Base-by-base conservation (phyloP, 35 echinoderm and acorn worm species). In the Nesometra sesokonis region DNA sequence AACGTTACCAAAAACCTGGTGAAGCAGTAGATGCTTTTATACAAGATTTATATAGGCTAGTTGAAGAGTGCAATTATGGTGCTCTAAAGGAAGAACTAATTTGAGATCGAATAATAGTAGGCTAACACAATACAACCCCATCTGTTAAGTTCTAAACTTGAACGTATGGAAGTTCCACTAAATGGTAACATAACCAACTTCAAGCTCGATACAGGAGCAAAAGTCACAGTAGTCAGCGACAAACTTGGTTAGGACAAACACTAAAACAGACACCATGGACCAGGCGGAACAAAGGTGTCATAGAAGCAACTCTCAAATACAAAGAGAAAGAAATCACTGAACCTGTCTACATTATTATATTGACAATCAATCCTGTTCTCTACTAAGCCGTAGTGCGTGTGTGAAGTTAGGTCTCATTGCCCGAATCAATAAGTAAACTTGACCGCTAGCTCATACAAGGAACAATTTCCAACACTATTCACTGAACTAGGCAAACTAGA, bases 21-120 rank as follows among this genome's bases (percentile, higher is more conserved):
- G 79, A 89, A 83, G 32, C 79, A 0, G 47, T 89, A 11, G 87
- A 82, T 89, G 47, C 38, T 11, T 89, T 83, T 32, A 89, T 83
- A 32, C 36, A 82, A 34, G 87, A 82, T 19, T 57, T 83, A 39
- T 89, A 89, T 79, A 67, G 80, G 32, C 43, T 89, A 27, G 87
- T 40, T 19, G 87, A 89, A 29, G 23, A 89, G 33, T 89, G 87
- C 35, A 37, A 89, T 15, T 89, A 82, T 76, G 37, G 31, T 8
- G 80, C 35, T 8, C 35, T 88, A 23, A 81, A 83, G 57, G 79
- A 89, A 30, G 47, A 81, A n/a, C 32, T 89, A 0, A 67, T 89
- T 8, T 46, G 87, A 82, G 87, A 89, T 35, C 36, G 46, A 34
- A 89, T 89, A 13, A 77, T 88, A 29, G 77, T 81, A n/a, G n/a